Evolutionary conservation across 2,888 invertebrate genomes (phyloP), one percentile per base, ranked within the genome.

Genomic region (Rhaphigaster nebulosa): DNA sequence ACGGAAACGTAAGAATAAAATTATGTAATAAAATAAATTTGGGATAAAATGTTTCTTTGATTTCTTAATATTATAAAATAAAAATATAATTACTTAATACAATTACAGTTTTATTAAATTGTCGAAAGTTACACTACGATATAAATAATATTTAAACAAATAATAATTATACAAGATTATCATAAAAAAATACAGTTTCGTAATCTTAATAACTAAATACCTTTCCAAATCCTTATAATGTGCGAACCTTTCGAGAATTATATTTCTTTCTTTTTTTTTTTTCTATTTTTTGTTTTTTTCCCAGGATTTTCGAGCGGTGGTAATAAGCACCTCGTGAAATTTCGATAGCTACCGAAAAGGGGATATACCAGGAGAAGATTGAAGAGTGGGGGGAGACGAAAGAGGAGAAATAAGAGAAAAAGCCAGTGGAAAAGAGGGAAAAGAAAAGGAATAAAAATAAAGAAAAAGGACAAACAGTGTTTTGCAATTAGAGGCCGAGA

Each of bases 281-380:
- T 76, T 34, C 38, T 10, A 20, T 15, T 52, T 15, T 13, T 18
- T 52, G 10, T 52, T 52, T 45, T 45, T 45, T 70, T 34, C 34
- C 18, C 23, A 56, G 60, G n/a, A 10, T 10, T n/a, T 10, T 29
- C 29, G 29, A 65, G 65, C 29, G 29, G 1, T 12, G n/a, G 29
- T 65, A 65, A 65, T 65, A 45, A 84, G 84, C 45, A 45, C 26
- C 88, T 56, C 45, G 23, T 45, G 41, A 60, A 88, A 65, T 38
- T 60, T 88, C 88, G n/a, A 20, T 41, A 41, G 88, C 88, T 88
- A 88, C 88, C 60, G 88, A 56, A 88, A 88, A 20, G 88, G 34
- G 60, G 65, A 38, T 26, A 38, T 38, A 76, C 20, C 34, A 10
- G 38, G 38, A 38, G 34, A 38, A 23, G 70, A 8, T n/a, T 1